These are phyloP conservation scores for Uria aalge DNA, from an alignment of 2,113 vertebrate species.

Conservation along the genomic window DNA sequence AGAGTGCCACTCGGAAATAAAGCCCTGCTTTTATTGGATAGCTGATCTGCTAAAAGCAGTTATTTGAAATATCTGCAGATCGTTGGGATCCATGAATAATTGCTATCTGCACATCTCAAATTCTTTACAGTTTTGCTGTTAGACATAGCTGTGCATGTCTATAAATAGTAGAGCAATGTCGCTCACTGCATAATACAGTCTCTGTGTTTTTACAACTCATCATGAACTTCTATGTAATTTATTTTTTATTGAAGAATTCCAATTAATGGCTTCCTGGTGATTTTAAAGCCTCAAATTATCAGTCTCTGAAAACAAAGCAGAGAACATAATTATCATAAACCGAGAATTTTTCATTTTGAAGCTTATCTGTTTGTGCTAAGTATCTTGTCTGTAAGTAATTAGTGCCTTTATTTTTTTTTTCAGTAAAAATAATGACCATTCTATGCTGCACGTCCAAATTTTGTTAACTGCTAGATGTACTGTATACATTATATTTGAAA, in stretches of 20 bases:
- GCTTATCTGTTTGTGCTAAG: constrained; percentile 89
- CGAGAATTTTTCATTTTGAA: constrained; percentile 88
- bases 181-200: constrained; percentile 81
- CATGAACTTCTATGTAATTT: constrained; percentile 87
- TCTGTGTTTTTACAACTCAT: constrained; percentile 85
- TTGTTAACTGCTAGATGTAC: constrained; percentile 80
- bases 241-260: constrained; percentile 90
- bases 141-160: constrained; percentile 68
- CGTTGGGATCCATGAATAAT: constrained; percentile 71
- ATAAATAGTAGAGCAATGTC: constrained; percentile 78
- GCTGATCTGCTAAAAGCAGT: constrained; percentile 73
- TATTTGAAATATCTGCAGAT: constrained; percentile 76
- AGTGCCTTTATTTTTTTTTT: constrained; percentile 85
- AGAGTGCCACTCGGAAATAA: constrained; percentile 68
- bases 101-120: constrained; percentile 77
- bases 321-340: constrained; percentile 90
- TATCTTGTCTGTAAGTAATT: constrained; percentile 89
- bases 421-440: constrained; percentile 86
- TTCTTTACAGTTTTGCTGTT: constrained; percentile 75
- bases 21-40: constrained; percentile 65
- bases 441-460: constrained; percentile 80
- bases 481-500: constrained; percentile 76
- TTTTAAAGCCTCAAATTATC: constrained; percentile 90
- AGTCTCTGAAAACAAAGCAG: constrained; percentile 87
- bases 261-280: constrained; percentile 90